Evolutionary conservation across 2,113 vertebrate genomes (phyloP).

Genomic region (Anas platyrhynchos): DNA sequence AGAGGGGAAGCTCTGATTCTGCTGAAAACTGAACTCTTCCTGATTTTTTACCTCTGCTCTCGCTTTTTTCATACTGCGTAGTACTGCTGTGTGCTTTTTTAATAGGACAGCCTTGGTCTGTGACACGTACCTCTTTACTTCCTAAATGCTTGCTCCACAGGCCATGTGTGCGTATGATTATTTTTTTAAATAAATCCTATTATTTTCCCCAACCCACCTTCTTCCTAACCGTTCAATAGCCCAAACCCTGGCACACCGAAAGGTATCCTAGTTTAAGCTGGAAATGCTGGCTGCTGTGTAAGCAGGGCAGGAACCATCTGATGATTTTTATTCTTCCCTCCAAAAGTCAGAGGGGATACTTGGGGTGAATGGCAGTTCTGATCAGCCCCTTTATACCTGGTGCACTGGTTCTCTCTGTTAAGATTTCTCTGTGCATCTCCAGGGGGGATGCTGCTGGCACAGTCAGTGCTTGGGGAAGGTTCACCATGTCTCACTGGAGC

Average conservation of each 20-base stretch:
- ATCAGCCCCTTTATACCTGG: not conserved
- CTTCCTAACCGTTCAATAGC: accelerated
- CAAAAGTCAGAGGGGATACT: not conserved
- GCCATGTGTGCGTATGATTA: not conserved
- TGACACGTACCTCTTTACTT: not conserved
- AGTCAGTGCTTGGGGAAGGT: not conserved
- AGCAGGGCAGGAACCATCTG: accelerated
- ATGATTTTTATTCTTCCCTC: not conserved
- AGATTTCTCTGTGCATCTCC: not conserved
- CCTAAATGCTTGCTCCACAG: not conserved
- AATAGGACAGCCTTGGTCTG: not conserved
- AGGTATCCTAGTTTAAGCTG: not conserved
- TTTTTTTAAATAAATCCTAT: not conserved
- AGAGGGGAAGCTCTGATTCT: not conserved
- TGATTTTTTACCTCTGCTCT: not conserved
- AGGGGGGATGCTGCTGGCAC: not conserved
- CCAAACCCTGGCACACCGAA: not conserved
- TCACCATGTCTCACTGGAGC: not conserved
- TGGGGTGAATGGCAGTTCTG: not conserved
- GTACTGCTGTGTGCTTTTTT: not conserved
- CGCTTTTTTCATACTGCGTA: not conserved
- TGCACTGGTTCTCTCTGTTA: not conserved
- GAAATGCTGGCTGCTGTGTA: not conserved
- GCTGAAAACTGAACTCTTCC: not conserved
- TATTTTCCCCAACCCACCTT: not conserved